Evolutionary conservation across 1,140 invertebrate species (phyloP).

Genomic region (Hyles euphorbiae): DNA sequence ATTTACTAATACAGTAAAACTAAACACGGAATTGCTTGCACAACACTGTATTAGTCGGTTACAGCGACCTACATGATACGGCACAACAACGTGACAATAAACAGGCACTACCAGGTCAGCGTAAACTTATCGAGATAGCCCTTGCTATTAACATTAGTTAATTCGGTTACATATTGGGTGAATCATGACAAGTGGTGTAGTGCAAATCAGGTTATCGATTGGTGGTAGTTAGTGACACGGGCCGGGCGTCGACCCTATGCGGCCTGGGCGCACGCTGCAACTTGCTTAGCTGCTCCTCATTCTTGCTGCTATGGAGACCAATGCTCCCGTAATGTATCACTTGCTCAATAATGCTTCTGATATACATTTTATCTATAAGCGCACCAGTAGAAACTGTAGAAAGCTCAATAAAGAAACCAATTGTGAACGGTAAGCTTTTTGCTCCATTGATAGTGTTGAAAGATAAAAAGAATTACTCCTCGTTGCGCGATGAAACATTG

Average conservation of each 20-base stretch:
- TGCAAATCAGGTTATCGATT: conserved; percentile 71
- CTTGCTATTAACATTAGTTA: conserved; percentile 27
- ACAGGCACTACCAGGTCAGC: conserved; percentile 10
- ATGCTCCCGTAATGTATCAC: no score
- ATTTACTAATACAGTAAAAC: no score
- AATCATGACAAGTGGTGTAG: conserved; percentile 44
- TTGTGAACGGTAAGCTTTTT: no score
- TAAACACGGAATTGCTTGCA: not conserved
- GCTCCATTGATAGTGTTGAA: no score
- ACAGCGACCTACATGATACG: conserved; percentile 8
- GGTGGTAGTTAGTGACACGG: conserved; percentile 39
- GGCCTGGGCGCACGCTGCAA: conserved; percentile 14
- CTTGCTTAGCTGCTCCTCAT: not conserved
- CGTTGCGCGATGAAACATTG: no score
- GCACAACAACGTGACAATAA: conserved; percentile 14
- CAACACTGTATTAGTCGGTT: not conserved
- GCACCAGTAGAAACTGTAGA: no score
- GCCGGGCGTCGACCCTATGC: conserved; percentile 52
- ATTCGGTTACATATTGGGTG: conserved; percentile 32
- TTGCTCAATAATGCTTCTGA: no score
- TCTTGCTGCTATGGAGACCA: conserved; percentile 8
- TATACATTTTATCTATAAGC: no score
- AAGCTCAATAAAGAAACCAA: no score
- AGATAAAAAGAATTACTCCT: no score
- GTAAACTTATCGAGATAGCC: conserved; percentile 19